Evolutionary conservation across 2,888 invertebrate genomes (phyloP).

Genomic region (Pachydiplax longipennis): DNA sequence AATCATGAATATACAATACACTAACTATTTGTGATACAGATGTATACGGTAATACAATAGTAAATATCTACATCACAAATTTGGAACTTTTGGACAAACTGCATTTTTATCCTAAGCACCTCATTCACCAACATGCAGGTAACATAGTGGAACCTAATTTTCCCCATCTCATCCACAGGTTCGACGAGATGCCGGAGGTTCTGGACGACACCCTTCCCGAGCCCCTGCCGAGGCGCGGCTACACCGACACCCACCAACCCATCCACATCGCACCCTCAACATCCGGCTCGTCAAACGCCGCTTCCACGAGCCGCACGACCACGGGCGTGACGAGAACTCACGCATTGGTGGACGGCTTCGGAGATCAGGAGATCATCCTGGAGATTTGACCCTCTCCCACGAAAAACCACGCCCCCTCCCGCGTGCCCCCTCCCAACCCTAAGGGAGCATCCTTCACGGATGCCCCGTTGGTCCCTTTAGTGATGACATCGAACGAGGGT

Average conservation of each 20-base stretch:
- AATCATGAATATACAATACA: too few relatives aligned
- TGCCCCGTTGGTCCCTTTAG: not conserved
- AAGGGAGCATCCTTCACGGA: not conserved
- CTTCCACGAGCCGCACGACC: not conserved
- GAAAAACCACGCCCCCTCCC: not conserved
- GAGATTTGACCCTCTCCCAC: constrained; percentile 49
- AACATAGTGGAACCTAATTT: not conserved
- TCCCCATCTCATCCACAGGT: constrained; percentile 42
- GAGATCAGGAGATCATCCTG: constrained; percentile 50
- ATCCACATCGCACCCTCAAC: not conserved
- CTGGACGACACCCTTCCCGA: constrained; percentile 49
- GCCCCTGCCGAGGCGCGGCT: not conserved
- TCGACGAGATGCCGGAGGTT: constrained; percentile 50
- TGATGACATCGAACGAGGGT: not conserved
- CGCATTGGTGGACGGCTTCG: constrained; percentile 48
- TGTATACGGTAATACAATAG: too few relatives aligned
- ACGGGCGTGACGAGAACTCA: not conserved
- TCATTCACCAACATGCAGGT: not conserved
- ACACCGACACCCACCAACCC: not conserved
- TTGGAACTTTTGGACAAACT: too few relatives aligned
- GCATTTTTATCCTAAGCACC: not conserved
- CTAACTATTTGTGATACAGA: too few relatives aligned
- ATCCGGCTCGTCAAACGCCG: not conserved
- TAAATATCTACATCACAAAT: too few relatives aligned
- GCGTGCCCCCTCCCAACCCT: not conserved